These are phyloP conservation scores for Tinamus guttatus DNA, from an alignment of 2,113 vertebrate species.

Conservation along the genomic window DNA sequence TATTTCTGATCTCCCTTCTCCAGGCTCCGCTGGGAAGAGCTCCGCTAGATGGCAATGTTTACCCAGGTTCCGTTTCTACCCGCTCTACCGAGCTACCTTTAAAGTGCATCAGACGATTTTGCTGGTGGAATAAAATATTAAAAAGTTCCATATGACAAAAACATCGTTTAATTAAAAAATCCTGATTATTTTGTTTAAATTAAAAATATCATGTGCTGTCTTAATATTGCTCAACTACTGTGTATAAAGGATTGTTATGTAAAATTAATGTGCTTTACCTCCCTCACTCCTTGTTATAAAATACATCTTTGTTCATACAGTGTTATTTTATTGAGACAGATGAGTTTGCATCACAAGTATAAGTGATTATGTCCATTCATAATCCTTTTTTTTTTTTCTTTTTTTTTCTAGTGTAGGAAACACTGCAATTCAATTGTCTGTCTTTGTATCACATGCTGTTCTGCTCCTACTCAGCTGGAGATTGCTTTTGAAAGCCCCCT, in stretches of 20 bases:
- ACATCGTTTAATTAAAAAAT: slow-evolving; percentile 6
- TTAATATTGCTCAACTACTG: slow-evolving; percentile 8
- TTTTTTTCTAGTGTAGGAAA: neutral
- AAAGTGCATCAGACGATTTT: neutral
- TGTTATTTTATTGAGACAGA: slow-evolving; percentile 14
- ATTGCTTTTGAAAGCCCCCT: neutral
- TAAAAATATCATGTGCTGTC: neutral
- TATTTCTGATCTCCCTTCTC: neutral
- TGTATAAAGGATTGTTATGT: neutral
- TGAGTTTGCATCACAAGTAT: neutral
- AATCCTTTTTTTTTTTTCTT: neutral
- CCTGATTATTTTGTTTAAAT: slow-evolving; percentile 48
- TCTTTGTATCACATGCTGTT: neutral
- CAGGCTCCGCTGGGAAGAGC: fast-evolving
- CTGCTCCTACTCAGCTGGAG: neutral
- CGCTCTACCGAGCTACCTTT: neutral
- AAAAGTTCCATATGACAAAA: neutral
- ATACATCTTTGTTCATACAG: neutral
- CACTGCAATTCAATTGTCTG: neutral
- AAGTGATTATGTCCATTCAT: slow-evolving; percentile 2
- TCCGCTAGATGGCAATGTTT: slow-evolving; percentile 72
- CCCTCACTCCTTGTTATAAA: neutral
- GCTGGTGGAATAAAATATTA: neutral
- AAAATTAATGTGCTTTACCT: neutral
- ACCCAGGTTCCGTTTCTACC: neutral